Evolutionary conservation across 1,140 invertebrate species (phyloP), one percentile per base, ranked within the genome.

Genomic region (Drosophila obscura): DNA sequence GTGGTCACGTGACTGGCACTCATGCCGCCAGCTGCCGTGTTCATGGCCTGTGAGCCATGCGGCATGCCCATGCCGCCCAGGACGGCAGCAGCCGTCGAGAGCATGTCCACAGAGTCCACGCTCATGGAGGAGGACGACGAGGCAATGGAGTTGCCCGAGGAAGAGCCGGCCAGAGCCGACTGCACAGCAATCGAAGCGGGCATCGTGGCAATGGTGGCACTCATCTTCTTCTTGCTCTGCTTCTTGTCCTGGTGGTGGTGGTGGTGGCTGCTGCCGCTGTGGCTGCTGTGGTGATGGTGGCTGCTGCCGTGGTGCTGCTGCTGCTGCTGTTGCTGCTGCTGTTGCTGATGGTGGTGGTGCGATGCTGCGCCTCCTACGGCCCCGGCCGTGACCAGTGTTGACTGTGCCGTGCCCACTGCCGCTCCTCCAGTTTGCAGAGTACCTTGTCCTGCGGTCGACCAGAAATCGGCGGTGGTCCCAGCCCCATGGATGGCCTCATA

Each of bases 401-500:
- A 39, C 22, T 24, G 22, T 9, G 50, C 63, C 0, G 16, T 26
- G 2, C 44, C 57, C 4, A 67, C 76, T 11, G 73, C 31, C 8
- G 73, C 45, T 31, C 52, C 78, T 13, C 72, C 69, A 15, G 69
- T 15, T n/a, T 24, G 72, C 11, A 52, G 22, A 5, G 31, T 43
- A 6, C 26, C 6, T 9, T 71, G 77, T 0, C 51, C 66, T 11
- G 64, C 81, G 71, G 55, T 68, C 15, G 84, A 71, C 90, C 90
- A 93, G 48, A 95, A 92, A 58, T 95, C 94, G 26, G 94, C 92
- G 5, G 93, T 77, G 0, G 94, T 93, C 0, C 93, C 92, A 15
- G 93, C 93, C 6, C 94, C 94, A 45, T 92, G 91, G 44, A 97
- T 96, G 0, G 97, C 97, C 92, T 98, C 97, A 80, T 97, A 97